A percentile compares a stretch with the other conserved stretches of the same genome.
phyloP scores from a whole-genome alignment of 2,888 invertebrate species.

The Priocnemis perturbator region DNA sequence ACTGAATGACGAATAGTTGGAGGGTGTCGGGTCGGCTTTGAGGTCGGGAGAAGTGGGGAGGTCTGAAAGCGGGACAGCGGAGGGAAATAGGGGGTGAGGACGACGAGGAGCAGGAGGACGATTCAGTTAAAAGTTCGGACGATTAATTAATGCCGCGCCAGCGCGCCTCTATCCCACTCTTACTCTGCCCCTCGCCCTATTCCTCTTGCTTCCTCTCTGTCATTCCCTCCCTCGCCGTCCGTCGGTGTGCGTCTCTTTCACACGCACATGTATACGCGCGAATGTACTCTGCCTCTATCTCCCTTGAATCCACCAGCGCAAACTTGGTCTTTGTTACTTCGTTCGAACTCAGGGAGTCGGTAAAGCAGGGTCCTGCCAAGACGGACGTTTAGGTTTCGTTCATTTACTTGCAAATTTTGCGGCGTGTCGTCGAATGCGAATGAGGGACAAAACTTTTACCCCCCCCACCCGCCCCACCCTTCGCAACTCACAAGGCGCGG shows the following conservation, averaged over 20 bases:
- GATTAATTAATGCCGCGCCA: constrained; percentile 65
- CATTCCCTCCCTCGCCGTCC: background rate
- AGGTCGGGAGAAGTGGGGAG: background rate
- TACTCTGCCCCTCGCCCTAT: background rate
- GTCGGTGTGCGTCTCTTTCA: constrained; percentile 6
- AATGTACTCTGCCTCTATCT: background rate
- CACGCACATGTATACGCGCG: too few species aligned
- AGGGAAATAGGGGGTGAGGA: constrained; percentile 22
- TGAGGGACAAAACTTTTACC: constrained; percentile 31
- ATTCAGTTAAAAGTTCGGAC: constrained; percentile 67
- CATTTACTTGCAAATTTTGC: constrained; percentile 56
- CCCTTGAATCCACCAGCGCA: constrained; percentile 13
- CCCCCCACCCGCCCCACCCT: background rate
- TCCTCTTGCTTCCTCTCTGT: constrained; percentile 26
- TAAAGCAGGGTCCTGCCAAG: constrained; percentile 31
- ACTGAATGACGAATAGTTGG: constrained; percentile 42
- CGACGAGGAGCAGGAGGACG: constrained; percentile 38
- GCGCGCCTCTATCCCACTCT: constrained; percentile 23
- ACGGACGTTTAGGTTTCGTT: constrained; percentile 43
- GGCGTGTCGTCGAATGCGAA: constrained; percentile 41
- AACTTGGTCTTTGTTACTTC: constrained; percentile 44
- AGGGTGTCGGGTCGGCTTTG: constrained; percentile 17
- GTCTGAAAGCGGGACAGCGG: background rate
- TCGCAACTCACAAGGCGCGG: background rate
- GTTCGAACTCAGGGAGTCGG: constrained; percentile 34